Base-by-base conservation (phyloP, 2,113 vertebrate genomes). In the Rhinichthys klamathensis region DNA sequence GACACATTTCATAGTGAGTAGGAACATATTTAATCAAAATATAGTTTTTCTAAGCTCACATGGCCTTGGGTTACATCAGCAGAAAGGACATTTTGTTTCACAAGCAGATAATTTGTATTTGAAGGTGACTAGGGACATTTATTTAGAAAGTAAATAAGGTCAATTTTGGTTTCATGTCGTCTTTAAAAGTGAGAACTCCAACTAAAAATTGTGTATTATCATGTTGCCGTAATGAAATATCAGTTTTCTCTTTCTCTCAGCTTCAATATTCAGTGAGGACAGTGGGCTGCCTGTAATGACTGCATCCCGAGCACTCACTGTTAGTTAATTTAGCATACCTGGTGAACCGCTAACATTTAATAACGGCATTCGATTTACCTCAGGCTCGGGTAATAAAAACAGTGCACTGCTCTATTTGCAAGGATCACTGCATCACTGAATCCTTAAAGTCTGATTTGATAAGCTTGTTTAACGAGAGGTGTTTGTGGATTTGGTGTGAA, bases 271-370 rank as follows among this genome's bases (percentile, higher is more conserved):
- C 60, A 21, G 12, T 10, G 46, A 41, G 41, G 54, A 72, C 27
- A 35, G 74, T 69, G 46, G 23, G 30, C 86, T 86, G 38, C 41
- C 49, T 51, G 79, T 90, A 88, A 87, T 88, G 89, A 86, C 83
- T 85, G 82, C 86, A 80, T 87, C 87, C 70, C 70, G 84, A 84
- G 73, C 49, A 72, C 86, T 90, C 79, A 61, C 65, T 83, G 84
- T 88, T 85, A 80, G 80, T 89, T 91, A 88, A 91, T 90, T 91
- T 90, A 89, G 84, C 89, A 85, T 89, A 91, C 88, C 87, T 89
- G 87, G 84, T 87, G 88, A 90, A 89, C 87, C 85, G 75, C 89
- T 91, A 89, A 88, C 84, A 84, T 90, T 91, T 88, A 90, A 89
- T 90, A 89, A 88, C 84, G 54, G 85, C 73, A 85, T 89, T 87